These are phyloP conservation scores for Macrochelys suwanniensis DNA, from an alignment of 2,797 vertebrate genomes.

Conservation along the genomic window DNA sequence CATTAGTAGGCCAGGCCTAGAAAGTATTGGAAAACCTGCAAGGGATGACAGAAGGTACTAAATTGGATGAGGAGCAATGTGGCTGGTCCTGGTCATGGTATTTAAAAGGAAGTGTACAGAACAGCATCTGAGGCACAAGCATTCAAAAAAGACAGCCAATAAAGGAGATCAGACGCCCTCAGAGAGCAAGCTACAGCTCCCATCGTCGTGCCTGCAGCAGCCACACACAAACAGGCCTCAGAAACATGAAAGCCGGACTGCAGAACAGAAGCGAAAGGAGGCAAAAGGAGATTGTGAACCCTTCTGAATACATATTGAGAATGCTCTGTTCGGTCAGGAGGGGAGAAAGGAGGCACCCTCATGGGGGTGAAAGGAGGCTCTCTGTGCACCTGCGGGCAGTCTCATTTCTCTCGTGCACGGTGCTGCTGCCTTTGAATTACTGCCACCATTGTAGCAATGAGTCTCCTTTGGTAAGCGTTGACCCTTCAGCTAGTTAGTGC, in stretches of 20 bases:
- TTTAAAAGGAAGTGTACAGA: neutral
- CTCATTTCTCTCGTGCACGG: accelerated
- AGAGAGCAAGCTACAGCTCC: slow-evolving; percentile 49
- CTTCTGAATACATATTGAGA: neutral
- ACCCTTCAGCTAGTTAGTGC: accelerated
- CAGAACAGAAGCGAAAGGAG: neutral
- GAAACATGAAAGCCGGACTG: neutral
- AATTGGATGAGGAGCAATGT: neutral
- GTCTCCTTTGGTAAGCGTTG: neutral
- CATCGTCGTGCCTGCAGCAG: neutral
- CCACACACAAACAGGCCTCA: neutral
- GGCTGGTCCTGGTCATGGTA: neutral
- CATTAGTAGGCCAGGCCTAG: neutral
- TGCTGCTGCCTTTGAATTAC: neutral
- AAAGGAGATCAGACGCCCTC: slow-evolving; percentile 34
- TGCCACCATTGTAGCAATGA: neutral
- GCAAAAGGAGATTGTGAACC: neutral
- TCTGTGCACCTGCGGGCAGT: neutral
- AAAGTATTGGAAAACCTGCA: neutral
- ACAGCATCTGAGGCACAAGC: neutral
- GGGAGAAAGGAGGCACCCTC: neutral
- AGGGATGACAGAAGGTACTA: neutral
- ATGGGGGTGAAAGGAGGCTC: accelerated
- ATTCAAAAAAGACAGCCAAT: neutral
- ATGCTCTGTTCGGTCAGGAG: neutral